A percentile compares a stretch with the other conserved stretches of the same genome.
phyloP scores from a whole-genome alignment of 2,113 vertebrate genomes.

The Manacus vitellinus region DNA sequence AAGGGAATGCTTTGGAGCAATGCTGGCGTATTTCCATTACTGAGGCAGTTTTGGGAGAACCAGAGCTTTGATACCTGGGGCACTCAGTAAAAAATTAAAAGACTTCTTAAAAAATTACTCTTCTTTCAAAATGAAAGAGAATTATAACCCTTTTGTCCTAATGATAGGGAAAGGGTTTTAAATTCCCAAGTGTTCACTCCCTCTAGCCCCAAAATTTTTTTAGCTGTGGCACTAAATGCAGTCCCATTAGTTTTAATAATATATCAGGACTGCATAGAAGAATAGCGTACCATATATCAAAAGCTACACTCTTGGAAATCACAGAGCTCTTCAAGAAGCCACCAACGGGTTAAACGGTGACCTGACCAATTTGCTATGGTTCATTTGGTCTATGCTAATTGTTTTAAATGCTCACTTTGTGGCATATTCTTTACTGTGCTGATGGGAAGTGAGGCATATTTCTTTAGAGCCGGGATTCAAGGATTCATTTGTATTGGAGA shows the following conservation, averaged over 20 bases:
- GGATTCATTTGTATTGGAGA: slow-evolving; percentile 8
- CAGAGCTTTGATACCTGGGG: slow-evolving; percentile 16
- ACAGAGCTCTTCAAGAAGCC: slow-evolving; percentile 27
- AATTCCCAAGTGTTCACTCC: slow-evolving; percentile 29
- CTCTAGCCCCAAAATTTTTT: slow-evolving; percentile 54
- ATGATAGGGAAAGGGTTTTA: slow-evolving; percentile 52
- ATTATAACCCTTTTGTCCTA: slow-evolving; percentile 68
- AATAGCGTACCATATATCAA: slow-evolving; percentile 48
- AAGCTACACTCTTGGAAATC: slow-evolving; percentile 34
- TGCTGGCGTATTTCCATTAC: neutral
- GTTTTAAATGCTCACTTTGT: slow-evolving; percentile 67
- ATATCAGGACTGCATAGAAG: slow-evolving; percentile 47
- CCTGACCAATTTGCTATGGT: slow-evolving; percentile 34
- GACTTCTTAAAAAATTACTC: slow-evolving; percentile 35
- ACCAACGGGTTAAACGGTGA: slow-evolving; percentile 62
- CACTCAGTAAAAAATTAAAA: slow-evolving; percentile 53
- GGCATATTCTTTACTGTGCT: slow-evolving; percentile 31
- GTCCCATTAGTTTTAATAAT: slow-evolving; percentile 65
- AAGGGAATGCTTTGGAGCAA: neutral
- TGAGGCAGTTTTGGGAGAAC: slow-evolving; percentile 25
- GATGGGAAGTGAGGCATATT: slow-evolving; percentile 35
- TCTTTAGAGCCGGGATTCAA: slow-evolving; percentile 27
- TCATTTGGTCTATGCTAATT: slow-evolving; percentile 65
- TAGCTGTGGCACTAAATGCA: slow-evolving; percentile 38
- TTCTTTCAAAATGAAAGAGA: slow-evolving; percentile 45